Base-by-base conservation (phyloP, 2,113 vertebrate genomes). In the Centropristis striata region DNA sequence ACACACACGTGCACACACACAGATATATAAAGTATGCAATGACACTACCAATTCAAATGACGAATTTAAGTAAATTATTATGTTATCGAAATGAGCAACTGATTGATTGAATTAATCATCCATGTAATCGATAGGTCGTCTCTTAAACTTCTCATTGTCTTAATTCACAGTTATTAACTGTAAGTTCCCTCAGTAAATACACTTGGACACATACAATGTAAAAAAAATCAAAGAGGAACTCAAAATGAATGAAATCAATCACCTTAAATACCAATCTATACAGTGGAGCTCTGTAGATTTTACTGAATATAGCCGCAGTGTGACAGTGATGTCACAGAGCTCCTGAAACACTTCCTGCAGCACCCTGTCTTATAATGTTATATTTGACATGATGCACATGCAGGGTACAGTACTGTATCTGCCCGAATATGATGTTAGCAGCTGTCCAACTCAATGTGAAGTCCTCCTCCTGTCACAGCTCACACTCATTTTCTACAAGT, bases 371-470 rank as follows among this genome's bases (percentile, higher is more conserved):
- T 7, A 7, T 8, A 2, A 1, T 21, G 58, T 8, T 50, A 8
- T n/a, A 42, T 74, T 63, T 57, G 23, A 80, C 9, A 1, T 25
- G 20, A 15, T 59, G 16, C 42, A 41, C 8, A 14, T 14, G 32
- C 14, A 20, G 28, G 21, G 2, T 4, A 49, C 20, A n/a, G 32
- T 15, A 37, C 41, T 41, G 2, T 41, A 37, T 3, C 8, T 12
- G 32, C 61, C 59, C 16, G 50, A 41, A 54, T 80, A 21, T 58
- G 10, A 74, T n/a, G n/a, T n/a, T 39, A 70, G 14, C 42, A 70
- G 25, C 27, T 51, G 47, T 57, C 63, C 49, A 39, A 21, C 13
- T 49, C 12, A 2, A 41, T 47, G 28, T 20, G 12, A 50, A 44
- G 23, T 21, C 32, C 27, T 14, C 36, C n/a, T 37, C 2, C 51